Percentiles rank a stretch among this genome's conserved stretches.
Conservation (phyloP, 1,140 invertebrate species). For the Orchesella cincta region DNA sequence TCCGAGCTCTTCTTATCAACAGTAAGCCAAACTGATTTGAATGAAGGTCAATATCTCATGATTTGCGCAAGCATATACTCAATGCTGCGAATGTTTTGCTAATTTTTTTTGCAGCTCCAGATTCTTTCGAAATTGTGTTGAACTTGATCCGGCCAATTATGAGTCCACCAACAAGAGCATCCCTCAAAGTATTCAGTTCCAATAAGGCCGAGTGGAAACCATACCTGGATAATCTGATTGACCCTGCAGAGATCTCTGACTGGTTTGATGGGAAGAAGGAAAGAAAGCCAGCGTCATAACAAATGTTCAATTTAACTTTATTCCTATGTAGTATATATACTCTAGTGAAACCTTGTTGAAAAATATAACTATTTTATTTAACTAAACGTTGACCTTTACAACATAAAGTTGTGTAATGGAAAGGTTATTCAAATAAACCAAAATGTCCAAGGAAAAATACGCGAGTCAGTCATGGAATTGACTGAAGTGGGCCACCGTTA, state of each 20-base stretch:
- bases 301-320: no score
- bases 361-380: no score
- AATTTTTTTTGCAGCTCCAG: constrained; percentile 2
- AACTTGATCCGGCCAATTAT: constrained; percentile 25
- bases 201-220: constrained; percentile 19
- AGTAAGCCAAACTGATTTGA: neutral
- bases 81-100: neutral
- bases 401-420: no score
- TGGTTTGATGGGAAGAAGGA: neutral
- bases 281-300: neutral
- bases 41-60: neutral
- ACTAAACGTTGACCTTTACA: no score
- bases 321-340: no score
- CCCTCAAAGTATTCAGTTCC: neutral
- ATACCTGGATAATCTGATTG: constrained; percentile 5
- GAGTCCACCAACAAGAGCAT: constrained; percentile 6
- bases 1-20: neutral
- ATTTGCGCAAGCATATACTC: neutral
- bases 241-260: constrained; percentile 6
- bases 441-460: no score
- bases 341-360: no score
- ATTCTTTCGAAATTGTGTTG: constrained; percentile 7
- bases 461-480: no score
- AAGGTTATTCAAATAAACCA: no score
- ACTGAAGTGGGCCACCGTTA: no score